phyloP scores from a whole-genome alignment of 2,113 vertebrate genomes.

The Ammodytes marinus region DNA sequence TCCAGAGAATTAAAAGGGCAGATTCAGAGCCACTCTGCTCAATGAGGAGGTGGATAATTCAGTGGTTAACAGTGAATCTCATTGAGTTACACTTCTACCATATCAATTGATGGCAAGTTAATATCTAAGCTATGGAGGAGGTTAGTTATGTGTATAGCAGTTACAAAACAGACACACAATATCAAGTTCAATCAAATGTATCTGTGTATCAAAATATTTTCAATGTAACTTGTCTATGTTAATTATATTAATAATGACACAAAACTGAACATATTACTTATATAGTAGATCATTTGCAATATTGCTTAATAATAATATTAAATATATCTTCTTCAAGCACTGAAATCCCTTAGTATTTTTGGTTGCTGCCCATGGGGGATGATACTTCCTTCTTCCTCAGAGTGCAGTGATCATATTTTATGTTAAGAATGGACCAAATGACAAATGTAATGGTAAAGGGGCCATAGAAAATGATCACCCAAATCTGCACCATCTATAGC shows the following conservation, averaged over 20 bases:
- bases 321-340: too few relatives aligned
- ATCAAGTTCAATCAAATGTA: slow-evolving; percentile 22
- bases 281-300: neutral
- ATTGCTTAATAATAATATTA: too few relatives aligned
- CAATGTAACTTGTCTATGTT: neutral
- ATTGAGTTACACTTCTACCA: slow-evolving; percentile 34
- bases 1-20: slow-evolving; percentile 49
- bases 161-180: slow-evolving; percentile 8
- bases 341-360: neutral
- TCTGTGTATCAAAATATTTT: slow-evolving; percentile 23
- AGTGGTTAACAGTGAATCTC: slow-evolving; percentile 30
- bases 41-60: slow-evolving; percentile 30
- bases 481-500: neutral
- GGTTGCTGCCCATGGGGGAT: neutral
- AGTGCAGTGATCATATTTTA: neutral
- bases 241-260: too few relatives aligned
- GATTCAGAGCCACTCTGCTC: slow-evolving; percentile 44
- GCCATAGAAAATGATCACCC: neutral
- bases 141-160: slow-evolving; percentile 16
- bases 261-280: neutral
- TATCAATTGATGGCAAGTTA: slow-evolving; percentile 46
- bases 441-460: neutral
- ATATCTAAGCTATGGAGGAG: slow-evolving; percentile 4
- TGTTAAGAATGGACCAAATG: neutral
- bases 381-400: neutral